Evolutionary conservation across 2,797 vertebrate genomes (phyloP).

Genomic region (Trachops cirrhosus): DNA sequence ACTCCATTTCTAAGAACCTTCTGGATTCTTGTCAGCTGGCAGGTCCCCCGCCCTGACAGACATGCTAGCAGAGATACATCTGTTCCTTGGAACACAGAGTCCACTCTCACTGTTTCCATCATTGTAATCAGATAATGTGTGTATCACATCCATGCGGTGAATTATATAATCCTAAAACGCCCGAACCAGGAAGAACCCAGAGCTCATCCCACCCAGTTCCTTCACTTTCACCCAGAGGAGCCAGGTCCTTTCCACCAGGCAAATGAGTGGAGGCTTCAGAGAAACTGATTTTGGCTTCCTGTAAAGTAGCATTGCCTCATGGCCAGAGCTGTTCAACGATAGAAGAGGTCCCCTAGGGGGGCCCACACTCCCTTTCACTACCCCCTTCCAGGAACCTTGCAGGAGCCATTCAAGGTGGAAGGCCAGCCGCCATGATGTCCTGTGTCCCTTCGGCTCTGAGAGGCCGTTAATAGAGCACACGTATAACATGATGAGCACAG

Average conservation of each 20-base stretch:
- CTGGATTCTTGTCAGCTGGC: conserved; percentile 58
- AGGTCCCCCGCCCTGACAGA: neutral
- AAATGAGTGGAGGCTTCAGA: neutral
- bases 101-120: conserved; percentile 15
- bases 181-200: neutral
- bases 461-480: neutral
- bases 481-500: neutral
- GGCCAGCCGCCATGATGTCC: neutral
- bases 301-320: neutral
- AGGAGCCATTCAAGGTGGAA: neutral
- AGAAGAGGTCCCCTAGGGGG: neutral
- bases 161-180: conserved; percentile 17
- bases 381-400: neutral
- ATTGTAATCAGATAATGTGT: neutral
- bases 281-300: neutral
- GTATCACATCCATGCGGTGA: neutral
- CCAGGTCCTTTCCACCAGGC: neutral
- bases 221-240: neutral
- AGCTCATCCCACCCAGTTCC: neutral
- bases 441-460: neutral
- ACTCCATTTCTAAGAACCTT: conserved; percentile 14
- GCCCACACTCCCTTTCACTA: neutral
- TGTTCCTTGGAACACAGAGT: conserved; percentile 21
- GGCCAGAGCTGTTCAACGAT: neutral
- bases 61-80: conserved; percentile 10